phyloP scores from a whole-genome alignment of 92 coral and sea anemone species.

The Epizoanthus stellaris region DNA sequence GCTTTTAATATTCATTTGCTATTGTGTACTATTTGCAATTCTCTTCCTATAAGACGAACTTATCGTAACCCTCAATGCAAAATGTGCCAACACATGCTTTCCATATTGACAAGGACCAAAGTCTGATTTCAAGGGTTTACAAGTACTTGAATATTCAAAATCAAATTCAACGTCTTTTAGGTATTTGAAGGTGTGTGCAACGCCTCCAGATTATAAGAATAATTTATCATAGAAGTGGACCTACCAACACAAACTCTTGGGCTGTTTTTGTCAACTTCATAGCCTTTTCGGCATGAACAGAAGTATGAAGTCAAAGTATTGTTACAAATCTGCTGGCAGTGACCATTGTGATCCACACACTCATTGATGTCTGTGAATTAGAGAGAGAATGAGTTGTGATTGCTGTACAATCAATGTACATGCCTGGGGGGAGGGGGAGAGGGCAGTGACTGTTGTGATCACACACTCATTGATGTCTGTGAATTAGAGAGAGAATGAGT shows the following conservation, averaged over 20 bases:
- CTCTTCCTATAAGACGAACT: too few species aligned
- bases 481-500: not conserved
- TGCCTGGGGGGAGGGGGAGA: too few species aligned
- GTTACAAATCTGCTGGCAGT: slow-evolving; percentile 82
- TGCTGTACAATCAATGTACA: too few species aligned
- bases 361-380: slow-evolving; percentile 70
- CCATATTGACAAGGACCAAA: too few species aligned
- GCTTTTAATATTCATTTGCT: too few species aligned
- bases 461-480: slow-evolving; percentile 80
- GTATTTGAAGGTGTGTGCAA: not conserved
- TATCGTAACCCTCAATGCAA: too few species aligned
- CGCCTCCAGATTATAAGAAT: not conserved
- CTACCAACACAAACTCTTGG: slow-evolving; percentile 72
- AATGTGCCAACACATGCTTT: too few species aligned
- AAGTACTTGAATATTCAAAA: not conserved
- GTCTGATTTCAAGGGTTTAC: too few species aligned
- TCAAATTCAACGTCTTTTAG: not conserved
- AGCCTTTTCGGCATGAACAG: slow-evolving; percentile 85
- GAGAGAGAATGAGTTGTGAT: not conserved
- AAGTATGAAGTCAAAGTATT: slow-evolving; percentile 69
- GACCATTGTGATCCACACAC: slow-evolving; percentile 73
- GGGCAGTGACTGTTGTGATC: slow-evolving; percentile 77
- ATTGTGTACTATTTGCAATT: too few species aligned
- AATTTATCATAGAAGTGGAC: not conserved
- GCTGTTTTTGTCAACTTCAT: slow-evolving; percentile 58